These are phyloP conservation scores for Tapera naevia DNA, from an alignment of 2,797 vertebrate genomes.

Conservation along the genomic window DNA sequence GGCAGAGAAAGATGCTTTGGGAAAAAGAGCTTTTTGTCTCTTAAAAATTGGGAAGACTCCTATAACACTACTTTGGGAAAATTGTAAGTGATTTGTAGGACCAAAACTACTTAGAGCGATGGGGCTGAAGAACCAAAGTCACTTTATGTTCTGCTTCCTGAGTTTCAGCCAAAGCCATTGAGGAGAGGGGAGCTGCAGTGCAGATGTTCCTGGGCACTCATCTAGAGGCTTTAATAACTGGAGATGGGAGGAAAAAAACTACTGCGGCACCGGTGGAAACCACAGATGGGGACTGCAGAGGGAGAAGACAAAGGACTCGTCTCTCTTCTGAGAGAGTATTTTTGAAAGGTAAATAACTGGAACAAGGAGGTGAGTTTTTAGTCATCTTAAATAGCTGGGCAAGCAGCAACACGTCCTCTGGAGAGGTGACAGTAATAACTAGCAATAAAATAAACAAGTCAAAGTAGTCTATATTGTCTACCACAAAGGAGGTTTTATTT, in stretches of 20 bases:
- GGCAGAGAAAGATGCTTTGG: background rate
- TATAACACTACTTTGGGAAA: background rate
- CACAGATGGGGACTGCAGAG: background rate
- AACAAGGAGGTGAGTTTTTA: background rate
- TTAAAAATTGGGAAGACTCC: background rate
- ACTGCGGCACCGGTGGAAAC: background rate
- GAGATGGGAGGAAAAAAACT: background rate
- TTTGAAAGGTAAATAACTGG: background rate
- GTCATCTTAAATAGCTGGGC: background rate
- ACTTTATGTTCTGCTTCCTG: background rate
- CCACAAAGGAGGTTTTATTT: background rate
- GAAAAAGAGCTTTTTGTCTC: background rate
- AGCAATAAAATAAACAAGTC: background rate
- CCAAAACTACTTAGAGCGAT: background rate
- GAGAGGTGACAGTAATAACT: background rate
- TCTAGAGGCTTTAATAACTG: background rate
- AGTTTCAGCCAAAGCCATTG: background rate
- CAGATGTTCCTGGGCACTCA: background rate
- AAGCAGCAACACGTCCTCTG: background rate
- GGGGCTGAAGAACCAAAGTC: background rate
- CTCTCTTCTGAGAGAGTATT: background rate
- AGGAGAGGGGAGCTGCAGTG: background rate
- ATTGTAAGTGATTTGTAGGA: background rate
- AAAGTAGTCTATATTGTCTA: background rate
- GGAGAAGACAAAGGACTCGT: background rate